Percentiles rank a stretch among this genome's conserved stretches.
Conservation (phyloP, 2,113 vertebrate genomes). For the Cynopterus brachyotis region DNA sequence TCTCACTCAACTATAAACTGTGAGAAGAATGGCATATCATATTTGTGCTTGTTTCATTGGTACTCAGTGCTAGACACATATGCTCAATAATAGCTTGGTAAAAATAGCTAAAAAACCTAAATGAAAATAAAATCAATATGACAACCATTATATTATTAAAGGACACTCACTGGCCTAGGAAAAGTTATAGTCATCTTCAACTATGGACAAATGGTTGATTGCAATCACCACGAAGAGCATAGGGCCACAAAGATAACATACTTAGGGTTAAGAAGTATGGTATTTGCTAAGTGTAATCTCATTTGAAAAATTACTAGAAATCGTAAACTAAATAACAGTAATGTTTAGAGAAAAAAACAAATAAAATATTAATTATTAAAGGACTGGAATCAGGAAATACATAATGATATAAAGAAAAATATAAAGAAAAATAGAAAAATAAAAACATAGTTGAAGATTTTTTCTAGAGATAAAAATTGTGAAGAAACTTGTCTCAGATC, state of each 20-base stretch:
- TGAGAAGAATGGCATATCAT: not conserved
- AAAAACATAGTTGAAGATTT: not conserved
- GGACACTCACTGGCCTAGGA: not conserved
- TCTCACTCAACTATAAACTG: not conserved
- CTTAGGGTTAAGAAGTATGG: not conserved
- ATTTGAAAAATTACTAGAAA: not conserved
- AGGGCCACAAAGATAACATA: not conserved
- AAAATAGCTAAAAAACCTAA: not conserved
- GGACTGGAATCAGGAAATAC: not conserved
- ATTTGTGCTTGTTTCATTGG: not conserved
- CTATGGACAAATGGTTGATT: not conserved
- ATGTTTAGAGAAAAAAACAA: not conserved
- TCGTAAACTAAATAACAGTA: not conserved
- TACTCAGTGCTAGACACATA: not conserved
- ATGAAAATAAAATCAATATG: not conserved
- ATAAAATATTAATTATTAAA: not conserved
- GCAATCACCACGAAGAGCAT: not conserved
- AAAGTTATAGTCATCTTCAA: not conserved
- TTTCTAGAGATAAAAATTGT: not conserved
- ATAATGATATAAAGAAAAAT: not conserved
- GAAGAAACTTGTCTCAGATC: not conserved
- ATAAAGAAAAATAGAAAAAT: not conserved
- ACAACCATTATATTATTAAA: not conserved
- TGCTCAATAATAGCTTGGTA: not conserved
- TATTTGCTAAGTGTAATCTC: not conserved